Evolutionary conservation across 1,140 invertebrate species (phyloP), one percentile per base, ranked within the genome.

Genomic region (Drosophila watanabei): DNA sequence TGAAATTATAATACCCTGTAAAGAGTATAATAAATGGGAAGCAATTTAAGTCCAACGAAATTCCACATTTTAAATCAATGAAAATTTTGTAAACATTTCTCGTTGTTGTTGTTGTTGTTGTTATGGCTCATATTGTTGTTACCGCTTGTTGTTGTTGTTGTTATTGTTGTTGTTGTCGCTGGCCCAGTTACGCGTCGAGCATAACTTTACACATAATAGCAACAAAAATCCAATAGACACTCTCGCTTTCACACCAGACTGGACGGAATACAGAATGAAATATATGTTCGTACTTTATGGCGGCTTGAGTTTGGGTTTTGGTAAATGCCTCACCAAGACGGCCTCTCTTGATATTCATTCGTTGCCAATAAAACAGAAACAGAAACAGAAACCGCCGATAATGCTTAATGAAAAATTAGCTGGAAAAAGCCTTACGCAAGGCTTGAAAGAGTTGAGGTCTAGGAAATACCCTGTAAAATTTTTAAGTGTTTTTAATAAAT

Each of bases 191-290:
- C 66, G 77, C 76, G 77, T 37, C 80, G 72, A 52, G 79, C 70
- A 75, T 72, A 75, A 54, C 75, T 80, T 54, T 81, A 70, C 37
- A 79, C 76, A 58, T 71, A 82, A 52, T 56, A 70, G 46, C 79
- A 73, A 45, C 57, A 64, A 65, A 49, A 43, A 33, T 46, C 45
- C 24, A 79, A 79, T 73, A 71, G 70, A 56, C 51, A 88, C 80
- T 87, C 84, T 84, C 80, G 84, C 84, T 88, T 88, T 89, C 84
- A 89, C 78, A 87, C 62, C 85, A 64, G 59, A 59, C 62, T 46
- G 57, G 58, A 68, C 82, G 72, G 84, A 88, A 83, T 82, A 87
- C 71, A 88, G 84, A 88, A 88, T 88, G 79, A 71, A 78, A 77
- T 79, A 60, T 41, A 46, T 24, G 0, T 37, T 5, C 8, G 18